Percentiles rank a stretch among this genome's conserved stretches.
phyloP scores from a whole-genome alignment of 2,888 invertebrate species.

The Tigriopus californicus region DNA sequence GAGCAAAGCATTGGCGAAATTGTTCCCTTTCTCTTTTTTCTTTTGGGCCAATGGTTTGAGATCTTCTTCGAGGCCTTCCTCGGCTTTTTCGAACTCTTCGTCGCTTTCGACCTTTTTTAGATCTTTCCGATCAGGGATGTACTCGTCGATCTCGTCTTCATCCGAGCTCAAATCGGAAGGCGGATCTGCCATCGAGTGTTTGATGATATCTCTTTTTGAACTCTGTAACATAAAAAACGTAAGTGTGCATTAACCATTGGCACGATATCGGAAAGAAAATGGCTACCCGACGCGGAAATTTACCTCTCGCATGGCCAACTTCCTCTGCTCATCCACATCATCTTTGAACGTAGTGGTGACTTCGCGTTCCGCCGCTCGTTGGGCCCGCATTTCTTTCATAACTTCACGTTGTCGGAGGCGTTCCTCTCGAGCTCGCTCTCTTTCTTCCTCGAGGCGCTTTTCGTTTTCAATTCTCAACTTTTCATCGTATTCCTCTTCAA shows the following conservation, averaged over 20 bases:
- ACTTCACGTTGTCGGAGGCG: not conserved
- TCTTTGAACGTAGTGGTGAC: not conserved
- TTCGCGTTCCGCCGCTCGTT: not conserved
- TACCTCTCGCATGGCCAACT: too few relatives aligned
- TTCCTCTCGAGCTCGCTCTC: not conserved
- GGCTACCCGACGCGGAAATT: too few relatives aligned
- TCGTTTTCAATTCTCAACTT: not conserved
- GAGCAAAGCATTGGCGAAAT: slow-evolving; percentile 10
- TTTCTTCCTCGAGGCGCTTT: not conserved
- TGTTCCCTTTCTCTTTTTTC: not conserved
- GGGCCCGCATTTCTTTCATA: slow-evolving; percentile 4
- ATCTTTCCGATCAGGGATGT: too few relatives aligned
- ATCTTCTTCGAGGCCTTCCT: not conserved
- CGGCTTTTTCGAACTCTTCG: not conserved
- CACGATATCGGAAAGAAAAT: too few relatives aligned
- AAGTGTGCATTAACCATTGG: too few relatives aligned
- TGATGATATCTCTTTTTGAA: too few relatives aligned
- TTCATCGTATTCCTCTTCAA: slow-evolving; percentile 1
- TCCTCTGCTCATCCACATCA: not conserved
- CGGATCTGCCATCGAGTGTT: too few relatives aligned
- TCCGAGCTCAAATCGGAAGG: too few relatives aligned
- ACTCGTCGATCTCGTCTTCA: too few relatives aligned
- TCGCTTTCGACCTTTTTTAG: not conserved
- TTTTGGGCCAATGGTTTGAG: not conserved
- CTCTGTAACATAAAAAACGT: too few relatives aligned